Evolutionary conservation across 2,113 vertebrate genomes (phyloP).

Genomic region (Abramis brama): DNA sequence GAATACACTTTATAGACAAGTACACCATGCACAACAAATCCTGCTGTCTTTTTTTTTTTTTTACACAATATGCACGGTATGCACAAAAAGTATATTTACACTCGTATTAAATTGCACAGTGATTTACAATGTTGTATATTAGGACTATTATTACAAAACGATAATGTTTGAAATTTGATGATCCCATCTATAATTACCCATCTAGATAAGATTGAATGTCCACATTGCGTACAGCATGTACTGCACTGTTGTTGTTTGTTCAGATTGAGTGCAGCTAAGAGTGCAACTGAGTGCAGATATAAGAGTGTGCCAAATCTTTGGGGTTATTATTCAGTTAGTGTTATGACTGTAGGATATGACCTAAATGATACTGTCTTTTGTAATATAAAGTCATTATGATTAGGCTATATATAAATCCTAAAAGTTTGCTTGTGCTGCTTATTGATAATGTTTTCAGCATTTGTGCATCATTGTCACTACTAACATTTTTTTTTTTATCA

Average conservation of each 20-base stretch:
- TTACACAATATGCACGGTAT: neutral
- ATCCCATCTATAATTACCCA: neutral
- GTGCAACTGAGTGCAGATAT: neutral
- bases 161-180: neutral
- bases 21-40: neutral
- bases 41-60: neutral
- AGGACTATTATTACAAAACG: neutral
- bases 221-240: neutral
- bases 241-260: neutral
- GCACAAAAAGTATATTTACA: neutral
- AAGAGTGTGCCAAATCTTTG: neutral
- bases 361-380: neutral
- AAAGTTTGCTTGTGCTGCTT: neutral
- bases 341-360: slow-evolving; percentile 13
- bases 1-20: neutral
- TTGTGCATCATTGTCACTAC: neutral
- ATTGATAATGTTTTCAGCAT: neutral
- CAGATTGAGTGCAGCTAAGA: neutral
- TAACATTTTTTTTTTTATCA: too few species aligned
- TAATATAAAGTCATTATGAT: neutral
- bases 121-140: neutral
- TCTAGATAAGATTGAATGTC: slow-evolving; percentile 18
- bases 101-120: neutral
- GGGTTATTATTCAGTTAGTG: neutral
- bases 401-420: neutral